These are phyloP conservation scores for Lordiphosa clarofinis DNA, from an alignment of 1,140 invertebrate species.

Conservation along the genomic window DNA sequence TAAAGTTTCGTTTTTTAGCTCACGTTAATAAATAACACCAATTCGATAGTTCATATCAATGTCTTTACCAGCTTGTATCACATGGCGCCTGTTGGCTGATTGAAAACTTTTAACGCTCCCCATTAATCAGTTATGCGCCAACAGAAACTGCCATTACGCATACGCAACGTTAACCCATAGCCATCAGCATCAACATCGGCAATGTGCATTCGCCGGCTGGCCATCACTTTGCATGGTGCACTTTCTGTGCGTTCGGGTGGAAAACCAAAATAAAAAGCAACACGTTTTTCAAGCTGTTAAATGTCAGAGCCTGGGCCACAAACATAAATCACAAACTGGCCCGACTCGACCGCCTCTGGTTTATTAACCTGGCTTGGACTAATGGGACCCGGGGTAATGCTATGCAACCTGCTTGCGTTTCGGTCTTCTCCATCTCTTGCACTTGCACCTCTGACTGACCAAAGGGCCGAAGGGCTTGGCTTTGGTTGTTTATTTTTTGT, in stretches of 20 bases:
- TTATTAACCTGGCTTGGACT: slow-evolving; percentile 48
- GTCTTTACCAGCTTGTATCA: neutral
- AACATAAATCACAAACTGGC: slow-evolving; percentile 61
- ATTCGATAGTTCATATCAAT: neutral
- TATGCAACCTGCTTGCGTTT: slow-evolving; percentile 46
- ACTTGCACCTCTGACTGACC: slow-evolving; percentile 61
- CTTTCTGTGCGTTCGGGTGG: slow-evolving; percentile 17
- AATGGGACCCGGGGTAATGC: slow-evolving; percentile 43
- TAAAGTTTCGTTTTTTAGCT: no score
- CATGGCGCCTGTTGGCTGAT: slow-evolving; percentile 5
- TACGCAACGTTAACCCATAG: slow-evolving; percentile 44
- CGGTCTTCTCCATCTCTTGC: slow-evolving; percentile 17
- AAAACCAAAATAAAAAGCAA: slow-evolving; percentile 43
- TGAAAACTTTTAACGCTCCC: slow-evolving; percentile 15
- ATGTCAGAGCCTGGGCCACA: slow-evolving; percentile 61
- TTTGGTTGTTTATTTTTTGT: slow-evolving; percentile 39
- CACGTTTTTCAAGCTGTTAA: slow-evolving; percentile 61
- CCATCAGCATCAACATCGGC: slow-evolving; percentile 3
- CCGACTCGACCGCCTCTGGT: slow-evolving; percentile 38
- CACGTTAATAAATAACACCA: no score
- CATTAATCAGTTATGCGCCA: slow-evolving; percentile 49
- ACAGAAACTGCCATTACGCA: slow-evolving; percentile 40
- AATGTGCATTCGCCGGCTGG: slow-evolving; percentile 9
- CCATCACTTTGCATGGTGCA: slow-evolving; percentile 1
- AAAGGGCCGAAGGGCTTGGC: slow-evolving; percentile 18